Conservation (phyloP, 1,140 invertebrate species). For the Sogatella furcifera region DNA sequence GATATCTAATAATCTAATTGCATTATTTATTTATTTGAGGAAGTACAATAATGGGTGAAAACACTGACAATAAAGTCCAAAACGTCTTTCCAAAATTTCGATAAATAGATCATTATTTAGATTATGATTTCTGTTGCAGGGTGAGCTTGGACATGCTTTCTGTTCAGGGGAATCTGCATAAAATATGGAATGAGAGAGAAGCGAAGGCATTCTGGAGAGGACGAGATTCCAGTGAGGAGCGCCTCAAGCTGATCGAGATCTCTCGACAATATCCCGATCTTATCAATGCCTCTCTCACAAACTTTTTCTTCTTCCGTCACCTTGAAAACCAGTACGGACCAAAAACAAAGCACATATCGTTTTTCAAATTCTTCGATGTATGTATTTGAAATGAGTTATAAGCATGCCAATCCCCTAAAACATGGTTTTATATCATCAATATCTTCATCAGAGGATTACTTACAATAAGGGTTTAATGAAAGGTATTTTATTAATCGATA, state of each 20-base stretch:
- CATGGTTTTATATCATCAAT: too few species aligned
- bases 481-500: too few species aligned
- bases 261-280: constrained; percentile 63
- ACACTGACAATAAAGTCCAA: too few species aligned
- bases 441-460: too few species aligned
- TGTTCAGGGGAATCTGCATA: constrained; percentile 66
- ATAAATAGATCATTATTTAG: too few species aligned
- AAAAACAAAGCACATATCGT: constrained; percentile 70
- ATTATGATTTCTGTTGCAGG: constrained; percentile 38
- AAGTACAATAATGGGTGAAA: too few species aligned
- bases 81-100: too few species aligned
- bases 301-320: constrained; percentile 92
- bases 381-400: constrained; percentile 26
- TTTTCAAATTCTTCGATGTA: constrained; percentile 94
- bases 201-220: constrained; percentile 83
- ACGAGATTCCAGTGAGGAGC: constrained; percentile 72
- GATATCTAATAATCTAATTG: neutral
- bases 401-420: too few species aligned
- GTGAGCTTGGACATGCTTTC: constrained; percentile 83
- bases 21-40: too few species aligned
- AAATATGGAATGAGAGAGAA: constrained; percentile 62
- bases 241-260: constrained; percentile 75
- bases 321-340: constrained; percentile 78
- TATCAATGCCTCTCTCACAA: constrained; percentile 86
- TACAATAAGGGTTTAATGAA: too few species aligned